Conservation (phyloP, 1,140 invertebrate species). For the Ylistrum balloti region DNA sequence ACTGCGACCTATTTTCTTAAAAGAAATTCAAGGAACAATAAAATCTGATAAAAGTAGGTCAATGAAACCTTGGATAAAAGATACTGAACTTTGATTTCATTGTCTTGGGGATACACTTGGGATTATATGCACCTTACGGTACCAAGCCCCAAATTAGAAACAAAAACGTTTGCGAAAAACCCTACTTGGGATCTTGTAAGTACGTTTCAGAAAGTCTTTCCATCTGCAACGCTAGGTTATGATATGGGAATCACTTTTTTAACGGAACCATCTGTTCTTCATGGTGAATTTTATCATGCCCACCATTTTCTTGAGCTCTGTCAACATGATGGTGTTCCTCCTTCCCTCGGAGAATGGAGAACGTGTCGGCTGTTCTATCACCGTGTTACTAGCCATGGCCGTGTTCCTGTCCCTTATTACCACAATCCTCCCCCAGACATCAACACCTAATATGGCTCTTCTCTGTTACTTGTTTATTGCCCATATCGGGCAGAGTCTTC, state of each 20-base stretch:
- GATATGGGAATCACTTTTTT: background rate
- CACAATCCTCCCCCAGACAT: constrained; percentile 9
- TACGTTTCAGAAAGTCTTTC: background rate
- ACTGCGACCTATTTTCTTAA: no score
- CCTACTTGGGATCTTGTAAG: constrained; percentile 45
- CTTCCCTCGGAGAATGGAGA: constrained; percentile 47
- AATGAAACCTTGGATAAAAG: no score
- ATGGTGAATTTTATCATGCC: constrained; percentile 53
- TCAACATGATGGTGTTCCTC: constrained; percentile 56
- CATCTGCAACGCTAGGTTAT: background rate
- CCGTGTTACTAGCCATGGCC: constrained; percentile 40
- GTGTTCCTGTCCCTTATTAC: constrained; percentile 49
- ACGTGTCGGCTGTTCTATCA: constrained; percentile 45
- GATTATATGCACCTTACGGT: background rate
- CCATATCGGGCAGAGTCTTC: constrained; percentile 37
- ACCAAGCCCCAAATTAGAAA: no score
- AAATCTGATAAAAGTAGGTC: no score
- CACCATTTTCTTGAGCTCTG: background rate
- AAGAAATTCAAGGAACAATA: no score
- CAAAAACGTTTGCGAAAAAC: no score
- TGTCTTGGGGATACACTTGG: background rate
- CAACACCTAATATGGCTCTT: background rate
- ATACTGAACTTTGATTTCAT: background rate
- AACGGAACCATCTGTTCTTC: constrained; percentile 43
- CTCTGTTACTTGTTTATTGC: constrained; percentile 22